phyloP scores from a whole-genome alignment of 2,888 invertebrate species.

The Tinea semifulvella region DNA sequence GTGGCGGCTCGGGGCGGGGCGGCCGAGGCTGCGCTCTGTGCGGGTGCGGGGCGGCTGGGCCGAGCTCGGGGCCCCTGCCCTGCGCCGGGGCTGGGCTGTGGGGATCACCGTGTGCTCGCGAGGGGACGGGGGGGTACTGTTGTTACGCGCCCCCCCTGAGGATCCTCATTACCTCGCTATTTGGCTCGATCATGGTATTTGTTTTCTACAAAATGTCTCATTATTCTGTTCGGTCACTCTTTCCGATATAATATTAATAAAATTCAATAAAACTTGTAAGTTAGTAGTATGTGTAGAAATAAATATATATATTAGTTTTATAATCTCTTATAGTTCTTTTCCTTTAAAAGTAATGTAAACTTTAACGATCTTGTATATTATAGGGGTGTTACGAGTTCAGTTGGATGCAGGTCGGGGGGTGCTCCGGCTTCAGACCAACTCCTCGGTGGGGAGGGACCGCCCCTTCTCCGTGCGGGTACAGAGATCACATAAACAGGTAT shows the following conservation, averaged over 20 bases:
- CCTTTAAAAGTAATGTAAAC: too few relatives aligned
- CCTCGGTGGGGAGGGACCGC: constrained; percentile 67
- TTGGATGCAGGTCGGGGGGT: constrained; percentile 72
- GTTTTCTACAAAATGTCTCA: too few relatives aligned
- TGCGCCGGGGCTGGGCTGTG: constrained; percentile 74
- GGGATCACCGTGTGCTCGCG: constrained; percentile 81
- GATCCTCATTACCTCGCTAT: constrained; percentile 39
- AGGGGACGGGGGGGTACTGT: constrained; percentile 71
- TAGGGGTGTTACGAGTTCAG: constrained; percentile 50
- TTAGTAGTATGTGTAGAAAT: too few relatives aligned
- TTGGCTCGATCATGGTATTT: constrained; percentile 36
- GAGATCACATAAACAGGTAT: constrained; percentile 50
- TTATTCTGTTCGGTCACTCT: too few relatives aligned
- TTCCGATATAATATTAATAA: too few relatives aligned
- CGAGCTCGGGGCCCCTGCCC: constrained; percentile 74
- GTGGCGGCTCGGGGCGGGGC: not conserved
- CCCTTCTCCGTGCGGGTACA: constrained; percentile 76
- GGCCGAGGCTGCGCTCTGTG: too few relatives aligned
- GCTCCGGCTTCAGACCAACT: constrained; percentile 58
- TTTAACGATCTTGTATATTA: too few relatives aligned
- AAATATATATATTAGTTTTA: too few relatives aligned
- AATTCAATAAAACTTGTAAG: too few relatives aligned
- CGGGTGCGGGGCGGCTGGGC: constrained; percentile 86
- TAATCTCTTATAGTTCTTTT: too few relatives aligned
- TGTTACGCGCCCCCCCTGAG: constrained; percentile 70